phyloP scores from a whole-genome alignment of 2,888 invertebrate genomes.

The Heterodera filipjevi region DNA sequence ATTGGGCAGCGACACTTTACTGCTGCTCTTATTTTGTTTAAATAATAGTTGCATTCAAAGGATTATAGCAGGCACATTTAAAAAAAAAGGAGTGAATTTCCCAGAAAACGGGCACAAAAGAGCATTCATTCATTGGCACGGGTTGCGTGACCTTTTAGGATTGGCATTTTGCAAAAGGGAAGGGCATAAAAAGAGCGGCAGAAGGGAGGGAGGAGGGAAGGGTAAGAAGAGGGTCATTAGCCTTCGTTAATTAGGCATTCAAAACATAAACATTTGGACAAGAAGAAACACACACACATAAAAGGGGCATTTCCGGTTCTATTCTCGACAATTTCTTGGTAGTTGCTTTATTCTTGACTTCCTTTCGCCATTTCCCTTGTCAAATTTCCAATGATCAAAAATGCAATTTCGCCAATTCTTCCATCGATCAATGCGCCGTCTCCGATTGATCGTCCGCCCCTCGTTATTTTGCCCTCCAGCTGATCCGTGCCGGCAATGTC shows the following conservation, averaged over 20 bases:
- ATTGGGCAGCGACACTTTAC: too few relatives aligned
- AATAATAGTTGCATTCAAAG: background rate
- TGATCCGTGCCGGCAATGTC: conserved; percentile 61
- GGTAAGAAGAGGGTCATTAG: background rate
- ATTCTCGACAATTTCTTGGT: background rate
- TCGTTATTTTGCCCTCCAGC: conserved; percentile 58
- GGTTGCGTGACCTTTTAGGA: background rate
- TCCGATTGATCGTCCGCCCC: background rate
- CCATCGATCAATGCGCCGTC: background rate
- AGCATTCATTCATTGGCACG: background rate
- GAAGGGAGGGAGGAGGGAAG: background rate
- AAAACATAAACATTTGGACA: background rate
- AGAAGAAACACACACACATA: background rate
- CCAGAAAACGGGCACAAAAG: background rate
- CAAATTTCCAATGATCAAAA: too few relatives aligned
- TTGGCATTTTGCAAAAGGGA: background rate
- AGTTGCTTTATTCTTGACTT: background rate
- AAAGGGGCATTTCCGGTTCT: background rate
- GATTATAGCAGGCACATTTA: background rate
- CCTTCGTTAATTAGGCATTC: background rate
- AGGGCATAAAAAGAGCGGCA: background rate
- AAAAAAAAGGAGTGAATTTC: background rate
- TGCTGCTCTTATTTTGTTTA: background rate
- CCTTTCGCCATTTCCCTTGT: background rate
- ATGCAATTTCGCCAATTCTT: too few relatives aligned